phyloP scores from a whole-genome alignment of 53 echinoderm and acorn worm species.

The Zoroaster sp. region DNA sequence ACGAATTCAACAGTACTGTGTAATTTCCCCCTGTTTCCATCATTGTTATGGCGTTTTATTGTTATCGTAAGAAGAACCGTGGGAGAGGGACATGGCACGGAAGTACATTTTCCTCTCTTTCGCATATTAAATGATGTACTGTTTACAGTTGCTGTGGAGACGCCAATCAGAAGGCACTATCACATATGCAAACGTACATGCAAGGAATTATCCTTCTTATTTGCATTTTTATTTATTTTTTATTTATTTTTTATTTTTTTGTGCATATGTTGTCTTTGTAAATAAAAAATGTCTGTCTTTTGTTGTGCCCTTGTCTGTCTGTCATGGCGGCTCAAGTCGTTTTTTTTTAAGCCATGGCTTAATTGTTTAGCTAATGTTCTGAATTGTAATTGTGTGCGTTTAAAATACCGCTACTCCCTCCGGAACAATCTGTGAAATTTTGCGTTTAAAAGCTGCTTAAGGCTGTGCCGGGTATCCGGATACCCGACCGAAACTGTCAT shows the following conservation, averaged over 20 bases:
- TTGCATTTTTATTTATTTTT: slow-evolving; percentile 12
- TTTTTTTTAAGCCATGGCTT: too few species aligned
- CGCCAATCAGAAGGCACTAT: slow-evolving; percentile 38
- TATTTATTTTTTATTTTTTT: too few species aligned
- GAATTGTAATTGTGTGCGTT: too few species aligned
- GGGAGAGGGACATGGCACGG: slow-evolving; percentile 25
- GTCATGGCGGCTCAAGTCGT: neutral
- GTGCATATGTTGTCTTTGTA: neutral
- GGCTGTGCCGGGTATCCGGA: too few species aligned
- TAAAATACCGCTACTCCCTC: too few species aligned
- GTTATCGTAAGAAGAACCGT: slow-evolving; percentile 10
- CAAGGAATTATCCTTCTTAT: neutral
- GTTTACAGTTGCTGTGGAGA: slow-evolving; percentile 48
- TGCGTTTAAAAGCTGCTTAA: too few species aligned
- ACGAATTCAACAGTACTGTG: neutral
- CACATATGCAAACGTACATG: neutral
- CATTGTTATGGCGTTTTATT: slow-evolving; percentile 12
- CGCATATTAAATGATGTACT: slow-evolving; percentile 31
- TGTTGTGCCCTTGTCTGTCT: slow-evolving; percentile 15
- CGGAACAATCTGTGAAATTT: too few species aligned
- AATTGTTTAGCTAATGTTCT: too few species aligned
- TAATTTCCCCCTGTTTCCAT: slow-evolving; percentile 63
- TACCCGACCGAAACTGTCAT: too few species aligned
- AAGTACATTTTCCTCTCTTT: slow-evolving; percentile 58
- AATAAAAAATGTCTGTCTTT: slow-evolving; percentile 25